Evolutionary conservation across 2,888 invertebrate genomes (phyloP).

Genomic region (Eumerus sabulonum): DNA sequence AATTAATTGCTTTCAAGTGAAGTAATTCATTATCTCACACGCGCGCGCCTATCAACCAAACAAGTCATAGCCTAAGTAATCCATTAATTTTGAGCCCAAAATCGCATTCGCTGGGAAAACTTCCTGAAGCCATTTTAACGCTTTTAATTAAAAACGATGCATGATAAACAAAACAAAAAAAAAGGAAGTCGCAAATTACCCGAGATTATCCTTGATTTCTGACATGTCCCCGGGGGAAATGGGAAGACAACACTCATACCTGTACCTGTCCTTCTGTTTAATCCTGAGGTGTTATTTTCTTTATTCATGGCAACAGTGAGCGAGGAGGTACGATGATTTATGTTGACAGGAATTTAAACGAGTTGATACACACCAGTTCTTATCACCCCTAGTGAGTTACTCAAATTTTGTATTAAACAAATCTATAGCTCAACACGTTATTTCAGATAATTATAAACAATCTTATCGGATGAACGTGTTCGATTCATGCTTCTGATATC

Average conservation of each 20-base stretch:
- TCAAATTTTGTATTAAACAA: too few species aligned
- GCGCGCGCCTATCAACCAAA: neutral
- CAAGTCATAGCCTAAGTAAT: neutral
- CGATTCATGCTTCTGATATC: too few species aligned
- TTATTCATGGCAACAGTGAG: slow-evolving; percentile 12
- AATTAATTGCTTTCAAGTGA: slow-evolving; percentile 17
- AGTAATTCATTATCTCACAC: slow-evolving; percentile 24
- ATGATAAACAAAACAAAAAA: too few species aligned
- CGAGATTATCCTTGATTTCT: slow-evolving; percentile 36
- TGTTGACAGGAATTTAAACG: neutral
- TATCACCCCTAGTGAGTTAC: too few species aligned
- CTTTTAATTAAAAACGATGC: slow-evolving; percentile 16
- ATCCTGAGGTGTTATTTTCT: slow-evolving; percentile 9
- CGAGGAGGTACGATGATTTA: slow-evolving; percentile 26
- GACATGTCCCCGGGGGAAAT: slow-evolving; percentile 26
- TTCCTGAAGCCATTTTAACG: too few species aligned
- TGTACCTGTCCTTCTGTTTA: neutral
- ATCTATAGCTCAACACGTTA: too few species aligned
- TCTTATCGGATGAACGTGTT: too few species aligned
- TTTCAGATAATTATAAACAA: too few species aligned
- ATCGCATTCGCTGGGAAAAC: slow-evolving; percentile 1
- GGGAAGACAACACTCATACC: too few species aligned
- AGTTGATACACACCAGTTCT: too few species aligned
- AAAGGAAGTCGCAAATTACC: slow-evolving; percentile 22
- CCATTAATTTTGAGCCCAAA: slow-evolving; percentile 4